Evolutionary conservation across 1,140 invertebrate species (phyloP), one percentile per base, ranked within the genome.

Genomic region (Paracyclopina nana): DNA sequence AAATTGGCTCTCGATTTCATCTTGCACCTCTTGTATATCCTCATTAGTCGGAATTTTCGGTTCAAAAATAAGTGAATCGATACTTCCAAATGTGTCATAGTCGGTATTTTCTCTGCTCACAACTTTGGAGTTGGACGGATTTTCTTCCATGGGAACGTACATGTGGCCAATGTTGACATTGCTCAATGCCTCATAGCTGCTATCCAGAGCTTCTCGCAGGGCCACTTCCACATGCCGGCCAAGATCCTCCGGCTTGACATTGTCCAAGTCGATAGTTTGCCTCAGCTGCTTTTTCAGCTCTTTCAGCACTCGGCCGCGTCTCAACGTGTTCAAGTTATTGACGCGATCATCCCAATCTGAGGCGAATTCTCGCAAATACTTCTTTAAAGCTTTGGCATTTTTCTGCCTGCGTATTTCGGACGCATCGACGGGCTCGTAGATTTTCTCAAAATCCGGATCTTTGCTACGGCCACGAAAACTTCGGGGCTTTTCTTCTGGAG

Each of bases 71-170:
- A 62, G 45, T 1, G 58, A 60, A 53, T 62, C 61, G 18, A 62
- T 54, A 43, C 60, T 61, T 9, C 61, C 61, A 41, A 61, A 61
- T 6, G 59, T 59, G 41, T 61, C 60, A 28, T 59, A 60, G 40
- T 60, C 60, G 1, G 58, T 57, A 22, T 44, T 49, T 25, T 60
- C 60, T 16, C 46, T 50, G n/a, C 43, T 45, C n/a, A 40, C 25
- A 1, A 52, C 31, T 44, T 57, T 58, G 12, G 50, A 49, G 30
- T 29, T 14, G 2, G 38, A 38, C 27, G 52, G 25, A 11, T 55
- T 54, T 29, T 58, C 58, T 48, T 62, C 61, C 60, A 62, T 62
- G 9, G 61, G 61, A n/a, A 62, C 60, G 45, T 62, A 62, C 46
- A 62, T 61, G 14, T 60, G 56, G 16, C 61, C 61, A 28, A 62